Evolutionary conservation across 2,888 invertebrate species (phyloP), one percentile per base, ranked within the genome.

Genomic region (Sphecodes monilicornis): DNA sequence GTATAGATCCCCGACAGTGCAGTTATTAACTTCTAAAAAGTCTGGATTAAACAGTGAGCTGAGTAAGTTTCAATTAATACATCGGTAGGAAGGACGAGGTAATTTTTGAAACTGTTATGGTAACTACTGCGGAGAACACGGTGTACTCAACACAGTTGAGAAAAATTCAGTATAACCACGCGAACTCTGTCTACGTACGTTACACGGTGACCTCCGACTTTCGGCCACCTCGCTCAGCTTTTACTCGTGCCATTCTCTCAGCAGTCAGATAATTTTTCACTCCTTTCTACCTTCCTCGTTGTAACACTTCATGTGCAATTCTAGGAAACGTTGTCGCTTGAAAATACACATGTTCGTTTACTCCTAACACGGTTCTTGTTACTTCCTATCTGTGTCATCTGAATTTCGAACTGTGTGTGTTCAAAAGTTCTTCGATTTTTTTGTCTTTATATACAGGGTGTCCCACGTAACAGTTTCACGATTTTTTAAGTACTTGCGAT

Each of bases 251-350:
- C 60, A 60, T 60, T 60, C 60, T 60, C 29, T 29, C 60, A 16
- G 29, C 60, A 60, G 60, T 60, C 60, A 16, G 29, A 29, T 29
- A 29, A 60, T 60, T 60, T 60, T 29, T 60, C 60, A 60, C 26
- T 60, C 16, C 29, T 29, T 29, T 29, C 60, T 16, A 29, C 29
- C 29, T 60, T 60, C 60, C n/a, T 2, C 60, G 29, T 26, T 60
- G 60, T 60, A 60, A 60, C 60, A 6, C 29, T 60, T 60, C 29
- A 60, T 60, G 29, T 60, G 60, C 60, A 60, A 60, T 60, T 60
- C 60, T 60, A 0, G 60, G 60, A n/a, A 29, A 60, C 60, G 60
- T 29, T 60, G 60, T 60, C 60, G 29, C 60, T 16, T 6, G 6
- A 60, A 13, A 29, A 16, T 60, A 60, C 60, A 29, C 60, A 16